phyloP scores from a whole-genome alignment of 2,113 vertebrate genomes.

The Meriones unguiculatus region DNA sequence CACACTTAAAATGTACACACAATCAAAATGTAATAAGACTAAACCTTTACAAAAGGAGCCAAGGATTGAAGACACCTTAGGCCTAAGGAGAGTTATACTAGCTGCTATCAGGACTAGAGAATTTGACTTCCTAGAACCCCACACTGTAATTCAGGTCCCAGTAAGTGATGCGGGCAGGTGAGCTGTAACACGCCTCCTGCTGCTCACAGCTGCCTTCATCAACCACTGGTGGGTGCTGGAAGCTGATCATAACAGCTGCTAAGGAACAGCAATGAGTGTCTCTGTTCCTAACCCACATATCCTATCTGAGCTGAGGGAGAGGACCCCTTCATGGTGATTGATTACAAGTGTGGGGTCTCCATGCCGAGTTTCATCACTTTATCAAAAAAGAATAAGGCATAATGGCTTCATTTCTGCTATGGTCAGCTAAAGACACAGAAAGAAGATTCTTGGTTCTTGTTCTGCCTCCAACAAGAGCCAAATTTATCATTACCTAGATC shows the following conservation, averaged over 20 bases:
- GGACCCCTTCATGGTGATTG: not conserved
- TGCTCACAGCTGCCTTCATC: not conserved
- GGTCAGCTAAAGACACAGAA: not conserved
- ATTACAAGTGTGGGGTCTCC: not conserved
- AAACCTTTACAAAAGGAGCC: not conserved
- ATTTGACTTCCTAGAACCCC: not conserved
- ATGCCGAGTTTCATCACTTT: not conserved
- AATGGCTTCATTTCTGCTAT: not conserved
- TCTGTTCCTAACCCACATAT: not conserved
- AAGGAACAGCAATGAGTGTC: not conserved
- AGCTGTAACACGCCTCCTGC: not conserved
- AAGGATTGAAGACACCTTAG: not conserved
- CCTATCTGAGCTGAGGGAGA: not conserved
- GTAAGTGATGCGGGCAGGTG: no score
- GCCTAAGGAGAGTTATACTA: not conserved
- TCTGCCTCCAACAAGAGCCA: not conserved
- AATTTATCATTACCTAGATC: not conserved
- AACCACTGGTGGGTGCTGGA: not conserved
- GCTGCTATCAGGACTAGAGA: not conserved
- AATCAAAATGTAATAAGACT: not conserved
- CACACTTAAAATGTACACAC: not conserved
- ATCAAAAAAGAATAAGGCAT: not conserved
- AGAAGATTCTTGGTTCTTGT: no score
- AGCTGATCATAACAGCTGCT: not conserved
- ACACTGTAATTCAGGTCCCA: not conserved